phyloP scores from a whole-genome alignment of 1,140 invertebrate species.

The Drosophila nigromelanica region DNA sequence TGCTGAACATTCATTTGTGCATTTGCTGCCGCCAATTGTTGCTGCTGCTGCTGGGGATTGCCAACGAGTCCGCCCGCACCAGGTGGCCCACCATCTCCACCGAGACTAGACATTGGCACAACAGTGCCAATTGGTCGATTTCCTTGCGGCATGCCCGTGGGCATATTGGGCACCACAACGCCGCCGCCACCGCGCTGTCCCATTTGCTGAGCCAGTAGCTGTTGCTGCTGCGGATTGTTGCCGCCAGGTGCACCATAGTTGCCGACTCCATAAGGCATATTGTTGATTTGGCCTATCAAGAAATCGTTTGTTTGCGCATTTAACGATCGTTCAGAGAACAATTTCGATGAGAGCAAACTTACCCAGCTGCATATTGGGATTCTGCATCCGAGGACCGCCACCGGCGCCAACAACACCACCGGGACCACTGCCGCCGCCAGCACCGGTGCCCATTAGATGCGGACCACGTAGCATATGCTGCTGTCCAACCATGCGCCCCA shows the following conservation, averaged over 20 bases:
- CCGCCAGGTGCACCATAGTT: slow-evolving; percentile 71
- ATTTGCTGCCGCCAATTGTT: slow-evolving; percentile 85
- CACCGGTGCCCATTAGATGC: slow-evolving; percentile 69
- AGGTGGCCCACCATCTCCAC: slow-evolving; percentile 84
- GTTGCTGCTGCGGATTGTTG: slow-evolving; percentile 71
- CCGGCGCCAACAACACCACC: slow-evolving; percentile 57
- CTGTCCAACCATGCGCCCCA: slow-evolving; percentile 86
- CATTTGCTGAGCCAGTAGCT: slow-evolving; percentile 75
- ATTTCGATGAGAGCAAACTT: slow-evolving; percentile 14
- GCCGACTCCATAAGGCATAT: slow-evolving; percentile 78
- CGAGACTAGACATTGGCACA: slow-evolving; percentile 83
- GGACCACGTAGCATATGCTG: slow-evolving; percentile 83
- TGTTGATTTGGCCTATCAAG: slow-evolving; percentile 74
- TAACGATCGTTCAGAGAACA: not conserved
- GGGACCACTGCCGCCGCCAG: slow-evolving; percentile 52
- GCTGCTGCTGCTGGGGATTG: slow-evolving; percentile 54
- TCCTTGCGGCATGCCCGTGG: slow-evolving; percentile 84
- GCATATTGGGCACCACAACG: slow-evolving; percentile 84
- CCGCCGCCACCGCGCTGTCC: slow-evolving; percentile 85
- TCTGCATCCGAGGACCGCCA: slow-evolving; percentile 84
- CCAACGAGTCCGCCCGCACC: slow-evolving; percentile 42
- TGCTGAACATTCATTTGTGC: slow-evolving; percentile 84
- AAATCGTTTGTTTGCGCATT: not conserved
- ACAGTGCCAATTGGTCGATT: slow-evolving; percentile 75
- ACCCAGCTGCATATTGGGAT: slow-evolving; percentile 83